These are phyloP conservation scores for Girardinichthys multiradiatus DNA, from an alignment of 2,113 vertebrate genomes.

Conservation along the genomic window DNA sequence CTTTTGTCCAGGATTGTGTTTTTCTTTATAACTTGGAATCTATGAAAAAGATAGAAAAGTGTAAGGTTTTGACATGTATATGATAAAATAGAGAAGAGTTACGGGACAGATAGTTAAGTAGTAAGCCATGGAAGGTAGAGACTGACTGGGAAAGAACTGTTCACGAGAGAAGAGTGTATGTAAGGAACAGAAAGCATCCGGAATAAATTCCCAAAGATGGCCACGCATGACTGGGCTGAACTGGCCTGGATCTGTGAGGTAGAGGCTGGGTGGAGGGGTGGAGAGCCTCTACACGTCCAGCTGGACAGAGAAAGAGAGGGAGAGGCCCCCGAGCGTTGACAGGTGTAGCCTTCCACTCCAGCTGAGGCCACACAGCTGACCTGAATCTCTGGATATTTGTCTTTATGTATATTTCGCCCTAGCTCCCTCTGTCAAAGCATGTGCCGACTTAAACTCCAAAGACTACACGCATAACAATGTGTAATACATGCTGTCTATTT, in stretches of 20 bases:
- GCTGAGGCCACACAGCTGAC: conserved; percentile 80
- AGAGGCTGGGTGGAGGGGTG: conserved; percentile 61
- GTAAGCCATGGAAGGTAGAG: conserved; percentile 39
- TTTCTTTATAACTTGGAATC: conserved; percentile 1
- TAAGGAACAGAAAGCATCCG: conserved; percentile 75
- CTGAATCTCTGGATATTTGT: conserved; percentile 73
- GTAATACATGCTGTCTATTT: conserved; percentile 34
- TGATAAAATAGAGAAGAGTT: conserved; percentile 30
- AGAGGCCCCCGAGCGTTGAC: conserved; percentile 73
- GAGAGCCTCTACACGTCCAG: conserved; percentile 65
- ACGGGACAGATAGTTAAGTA: conserved; percentile 28
- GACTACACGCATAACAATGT: conserved; percentile 37
- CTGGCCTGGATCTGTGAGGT: conserved; percentile 75
- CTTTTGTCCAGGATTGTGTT: neutral
- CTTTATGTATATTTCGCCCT: conserved; percentile 32
- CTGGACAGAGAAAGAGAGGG: conserved; percentile 65
- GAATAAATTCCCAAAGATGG: conserved; percentile 77
- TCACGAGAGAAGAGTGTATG: conserved; percentile 46
- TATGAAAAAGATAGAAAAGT: neutral
- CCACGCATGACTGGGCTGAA: conserved; percentile 77
- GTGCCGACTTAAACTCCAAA: conserved; percentile 53
- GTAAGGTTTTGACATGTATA: neutral
- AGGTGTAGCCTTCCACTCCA: conserved; percentile 80
- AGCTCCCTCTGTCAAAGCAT: conserved; percentile 48
- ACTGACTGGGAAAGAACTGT: conserved; percentile 43